These are phyloP conservation scores for Ceratitis capitata DNA, from an alignment of 1,140 invertebrate species.

Conservation along the genomic window DNA sequence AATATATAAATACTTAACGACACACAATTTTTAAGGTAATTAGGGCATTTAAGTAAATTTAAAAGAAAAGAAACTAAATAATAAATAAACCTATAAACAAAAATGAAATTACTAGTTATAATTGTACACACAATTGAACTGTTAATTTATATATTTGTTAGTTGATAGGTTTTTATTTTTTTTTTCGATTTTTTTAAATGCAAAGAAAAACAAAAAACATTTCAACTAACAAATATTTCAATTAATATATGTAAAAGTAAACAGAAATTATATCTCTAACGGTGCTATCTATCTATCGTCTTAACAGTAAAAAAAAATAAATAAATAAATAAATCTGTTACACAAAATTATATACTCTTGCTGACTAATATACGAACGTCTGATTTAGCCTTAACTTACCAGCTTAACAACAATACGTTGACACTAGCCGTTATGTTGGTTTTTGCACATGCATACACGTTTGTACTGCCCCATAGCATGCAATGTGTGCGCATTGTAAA, in stretches of 20 bases:
- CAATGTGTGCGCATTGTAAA: not conserved
- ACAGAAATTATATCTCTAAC: not conserved
- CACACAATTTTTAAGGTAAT: not conserved
- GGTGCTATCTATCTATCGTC: constrained; percentile 10
- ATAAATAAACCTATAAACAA: not conserved
- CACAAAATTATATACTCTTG: not conserved
- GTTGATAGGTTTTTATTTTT: not conserved
- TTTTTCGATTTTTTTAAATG: not conserved
- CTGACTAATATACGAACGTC: not conserved
- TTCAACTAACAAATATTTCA: not conserved
- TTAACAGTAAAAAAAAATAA: not conserved
- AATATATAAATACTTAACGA: not conserved
- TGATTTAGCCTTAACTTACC: not conserved
- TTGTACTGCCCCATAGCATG: not conserved
- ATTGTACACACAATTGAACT: not conserved
- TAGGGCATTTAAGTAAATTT: not conserved
- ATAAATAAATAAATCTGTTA: too few species aligned
- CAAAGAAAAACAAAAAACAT: not conserved
- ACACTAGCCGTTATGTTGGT: not conserved
- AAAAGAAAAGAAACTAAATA: not conserved
- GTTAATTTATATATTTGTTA: not conserved
- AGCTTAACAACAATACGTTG: not conserved
- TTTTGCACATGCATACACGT: not conserved
- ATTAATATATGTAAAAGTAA: not conserved
- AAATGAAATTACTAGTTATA: not conserved